Percentiles rank a stretch among this genome's conserved stretches.
These are phyloP conservation scores for Thelaira solivaga DNA, from an alignment of 2,888 invertebrate genomes.

Conservation along the genomic window DNA sequence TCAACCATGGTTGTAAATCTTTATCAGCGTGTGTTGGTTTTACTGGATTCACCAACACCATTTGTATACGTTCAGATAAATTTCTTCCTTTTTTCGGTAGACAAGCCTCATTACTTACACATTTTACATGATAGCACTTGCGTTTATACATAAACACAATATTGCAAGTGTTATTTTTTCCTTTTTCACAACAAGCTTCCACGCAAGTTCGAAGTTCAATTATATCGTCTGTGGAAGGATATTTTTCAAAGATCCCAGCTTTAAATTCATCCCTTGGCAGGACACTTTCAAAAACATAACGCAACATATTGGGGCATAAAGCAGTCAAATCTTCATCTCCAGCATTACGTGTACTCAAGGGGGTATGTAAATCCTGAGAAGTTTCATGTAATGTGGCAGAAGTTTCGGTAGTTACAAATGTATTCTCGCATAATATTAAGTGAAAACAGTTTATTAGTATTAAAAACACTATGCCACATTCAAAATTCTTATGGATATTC, in stretches of 20 bases:
- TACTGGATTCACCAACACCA: slow-evolving; percentile 88
- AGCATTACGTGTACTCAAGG: slow-evolving; percentile 49
- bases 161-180: slow-evolving; percentile 80
- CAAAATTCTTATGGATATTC: slow-evolving; percentile 4
- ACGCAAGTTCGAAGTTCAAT: slow-evolving; percentile 83
- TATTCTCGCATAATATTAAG: slow-evolving; percentile 26
- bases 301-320: slow-evolving; percentile 74
- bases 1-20: slow-evolving; percentile 69
- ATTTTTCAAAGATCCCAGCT: slow-evolving; percentile 80
- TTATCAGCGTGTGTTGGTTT: slow-evolving; percentile 77
- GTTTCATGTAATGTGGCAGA: slow-evolving; percentile 23
- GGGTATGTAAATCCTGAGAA: slow-evolving; percentile 24
- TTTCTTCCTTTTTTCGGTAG: slow-evolving; percentile 82
- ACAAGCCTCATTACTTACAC: slow-evolving; percentile 84
- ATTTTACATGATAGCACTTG: slow-evolving; percentile 87
- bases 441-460: slow-evolving; percentile 10
- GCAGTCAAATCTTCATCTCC: slow-evolving; percentile 59
- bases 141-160: slow-evolving; percentile 86
- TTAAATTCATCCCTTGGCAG: slow-evolving; percentile 78
- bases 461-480: neutral
- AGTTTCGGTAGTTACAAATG: slow-evolving; percentile 43
- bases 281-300: slow-evolving; percentile 75
- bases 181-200: slow-evolving; percentile 79
- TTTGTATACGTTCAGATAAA: slow-evolving; percentile 82
- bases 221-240: slow-evolving; percentile 70